These are phyloP conservation scores for Thamnaconus septentrionalis DNA, from an alignment of 2,113 vertebrate genomes.

Conservation along the genomic window DNA sequence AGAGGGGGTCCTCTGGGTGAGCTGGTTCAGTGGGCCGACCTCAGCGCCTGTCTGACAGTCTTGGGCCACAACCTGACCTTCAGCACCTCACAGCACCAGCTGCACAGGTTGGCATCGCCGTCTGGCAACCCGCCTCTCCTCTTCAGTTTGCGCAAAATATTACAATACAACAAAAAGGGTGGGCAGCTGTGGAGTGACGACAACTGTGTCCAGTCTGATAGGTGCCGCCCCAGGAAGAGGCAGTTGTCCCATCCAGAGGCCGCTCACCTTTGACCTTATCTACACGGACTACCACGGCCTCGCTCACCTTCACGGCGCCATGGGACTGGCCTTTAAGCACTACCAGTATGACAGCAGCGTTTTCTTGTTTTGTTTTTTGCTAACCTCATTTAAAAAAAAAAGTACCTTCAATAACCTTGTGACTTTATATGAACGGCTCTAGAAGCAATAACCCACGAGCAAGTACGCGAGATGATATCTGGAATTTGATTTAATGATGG, in stretches of 20 bases:
- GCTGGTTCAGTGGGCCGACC: slow-evolving; percentile 77
- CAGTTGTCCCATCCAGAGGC: slow-evolving; percentile 70
- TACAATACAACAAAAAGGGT: no score
- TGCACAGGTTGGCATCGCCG: slow-evolving; percentile 56
- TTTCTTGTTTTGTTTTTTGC: background rate
- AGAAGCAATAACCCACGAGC: no score
- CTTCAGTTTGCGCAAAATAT: no score
- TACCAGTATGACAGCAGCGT: slow-evolving; percentile 58
- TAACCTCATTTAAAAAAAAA: background rate
- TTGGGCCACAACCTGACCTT: slow-evolving; percentile 72
- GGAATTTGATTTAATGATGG: no score
- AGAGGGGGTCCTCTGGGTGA: slow-evolving; percentile 73
- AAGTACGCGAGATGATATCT: no score
- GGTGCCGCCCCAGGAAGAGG: slow-evolving; percentile 71
- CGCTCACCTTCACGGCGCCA: slow-evolving; percentile 66
- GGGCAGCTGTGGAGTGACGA: no score
- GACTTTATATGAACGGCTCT: no score
- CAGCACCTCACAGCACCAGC: slow-evolving; percentile 58
- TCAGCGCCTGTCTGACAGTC: slow-evolving; percentile 64
- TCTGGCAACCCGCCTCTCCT: background rate
- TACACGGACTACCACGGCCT: slow-evolving; percentile 77
- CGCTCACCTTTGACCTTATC: slow-evolving; percentile 74
- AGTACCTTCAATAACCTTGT: background rate
- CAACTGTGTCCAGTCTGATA: slow-evolving; percentile 57
- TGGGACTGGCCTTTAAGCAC: slow-evolving; percentile 73